Evolutionary conservation across 2,888 invertebrate species (phyloP).

Genomic region (Frankliniella fusca): DNA sequence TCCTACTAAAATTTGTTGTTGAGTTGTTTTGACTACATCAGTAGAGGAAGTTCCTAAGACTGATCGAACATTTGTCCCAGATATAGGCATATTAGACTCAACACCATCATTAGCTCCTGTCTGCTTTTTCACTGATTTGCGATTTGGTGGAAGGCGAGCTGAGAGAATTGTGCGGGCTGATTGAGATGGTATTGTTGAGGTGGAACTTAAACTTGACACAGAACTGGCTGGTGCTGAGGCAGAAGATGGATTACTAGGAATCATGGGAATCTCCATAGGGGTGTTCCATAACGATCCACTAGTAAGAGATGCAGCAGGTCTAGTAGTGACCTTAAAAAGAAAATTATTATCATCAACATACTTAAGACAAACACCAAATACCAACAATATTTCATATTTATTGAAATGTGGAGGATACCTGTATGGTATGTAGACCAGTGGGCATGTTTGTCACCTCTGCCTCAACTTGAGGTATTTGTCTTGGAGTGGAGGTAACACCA

Average conservation of each 20-base stretch:
- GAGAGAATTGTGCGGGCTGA: not conserved
- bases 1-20: not conserved
- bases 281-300: slow-evolving; percentile 14
- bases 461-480: not conserved
- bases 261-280: not conserved
- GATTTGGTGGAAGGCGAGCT: not conserved
- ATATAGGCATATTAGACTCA: not conserved
- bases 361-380: not conserved
- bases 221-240: not conserved
- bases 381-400: not conserved
- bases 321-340: not conserved
- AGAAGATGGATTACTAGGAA: not conserved
- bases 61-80: not conserved
- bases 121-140: not conserved
- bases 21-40: not conserved
- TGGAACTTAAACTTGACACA: not conserved
- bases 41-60: not conserved
- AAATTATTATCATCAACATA: not conserved
- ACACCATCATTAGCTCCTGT: not conserved
- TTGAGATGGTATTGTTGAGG: not conserved
- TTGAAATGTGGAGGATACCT: not conserved
- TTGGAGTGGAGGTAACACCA: not conserved
- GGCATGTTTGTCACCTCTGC: slow-evolving; percentile 5
- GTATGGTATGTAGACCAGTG: slow-evolving; percentile 11
- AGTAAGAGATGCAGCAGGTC: not conserved